Evolutionary conservation across 2,888 invertebrate genomes (phyloP).

Genomic region (Chymomyza procnemis): DNA sequence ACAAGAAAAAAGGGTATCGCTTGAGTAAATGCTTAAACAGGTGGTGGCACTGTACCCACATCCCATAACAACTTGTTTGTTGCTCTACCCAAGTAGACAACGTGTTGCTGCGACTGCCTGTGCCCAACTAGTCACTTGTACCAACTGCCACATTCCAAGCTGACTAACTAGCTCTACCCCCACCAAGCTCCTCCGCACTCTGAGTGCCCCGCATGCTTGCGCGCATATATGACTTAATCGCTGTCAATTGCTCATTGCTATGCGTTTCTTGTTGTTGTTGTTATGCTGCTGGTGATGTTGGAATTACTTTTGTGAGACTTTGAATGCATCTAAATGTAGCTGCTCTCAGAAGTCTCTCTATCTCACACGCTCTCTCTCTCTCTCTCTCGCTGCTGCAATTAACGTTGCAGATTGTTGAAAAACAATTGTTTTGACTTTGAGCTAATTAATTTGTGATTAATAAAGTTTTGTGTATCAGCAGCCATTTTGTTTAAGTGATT

Average conservation of each 20-base stretch:
- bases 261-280: slow-evolving; percentile 30
- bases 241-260: slow-evolving; percentile 60
- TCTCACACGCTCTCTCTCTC: slow-evolving; percentile 9
- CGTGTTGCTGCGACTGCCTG: slow-evolving; percentile 4
- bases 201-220: slow-evolving; percentile 17
- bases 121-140: slow-evolving; percentile 14
- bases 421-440: not conserved
- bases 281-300: slow-evolving; percentile 30
- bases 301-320: slow-evolving; percentile 48
- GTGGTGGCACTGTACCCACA: slow-evolving; percentile 1
- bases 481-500: no score
- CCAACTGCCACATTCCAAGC: slow-evolving; percentile 7
- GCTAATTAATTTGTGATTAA: not conserved
- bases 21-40: slow-evolving; percentile 12
- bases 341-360: not conserved
- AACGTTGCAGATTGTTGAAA: slow-evolving; percentile 14
- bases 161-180: not conserved
- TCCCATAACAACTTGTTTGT: not conserved
- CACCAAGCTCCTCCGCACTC: not conserved
- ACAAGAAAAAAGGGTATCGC: slow-evolving; percentile 18
- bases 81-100: slow-evolving; percentile 43
- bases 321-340: not conserved
- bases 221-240: slow-evolving; percentile 66
- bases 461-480: not conserved
- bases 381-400: slow-evolving; percentile 25